These are phyloP conservation scores for Lypha dubia DNA, from an alignment of 2,888 invertebrate genomes.

Conservation along the genomic window DNA sequence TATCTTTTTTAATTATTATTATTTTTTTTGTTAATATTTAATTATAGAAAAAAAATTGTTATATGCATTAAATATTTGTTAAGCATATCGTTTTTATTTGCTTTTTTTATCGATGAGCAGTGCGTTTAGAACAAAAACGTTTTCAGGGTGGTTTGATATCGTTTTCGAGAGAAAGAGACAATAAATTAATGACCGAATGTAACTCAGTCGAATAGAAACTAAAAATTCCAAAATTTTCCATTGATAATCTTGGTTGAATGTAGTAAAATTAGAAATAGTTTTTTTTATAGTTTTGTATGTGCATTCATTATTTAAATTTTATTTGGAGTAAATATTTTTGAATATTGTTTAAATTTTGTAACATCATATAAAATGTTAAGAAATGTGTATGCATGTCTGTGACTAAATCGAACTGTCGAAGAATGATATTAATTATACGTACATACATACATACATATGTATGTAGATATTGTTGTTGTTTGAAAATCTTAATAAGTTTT, in stretches of 20 bases:
- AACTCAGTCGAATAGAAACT: not conserved
- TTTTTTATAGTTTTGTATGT: not conserved
- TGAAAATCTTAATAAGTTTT: too few relatives aligned
- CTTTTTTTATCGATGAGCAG: not conserved
- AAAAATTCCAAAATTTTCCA: slow-evolving; percentile 44
- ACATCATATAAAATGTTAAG: too few relatives aligned
- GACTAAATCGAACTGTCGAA: too few relatives aligned
- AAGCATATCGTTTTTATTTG: not conserved
- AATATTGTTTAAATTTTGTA: too few relatives aligned
- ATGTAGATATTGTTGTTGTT: too few relatives aligned
- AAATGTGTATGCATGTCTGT: too few relatives aligned
- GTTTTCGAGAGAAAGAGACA: slow-evolving; percentile 21
- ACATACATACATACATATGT: too few relatives aligned
- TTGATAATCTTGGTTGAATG: not conserved
- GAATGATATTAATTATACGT: too few relatives aligned
- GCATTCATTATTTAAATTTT: not conserved
- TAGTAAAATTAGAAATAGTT: not conserved
- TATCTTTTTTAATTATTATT: slow-evolving; percentile 9
- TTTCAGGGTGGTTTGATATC: slow-evolving; percentile 32
- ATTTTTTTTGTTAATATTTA: slow-evolving; percentile 24
- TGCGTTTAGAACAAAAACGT: not conserved
- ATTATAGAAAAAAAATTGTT: slow-evolving; percentile 1
- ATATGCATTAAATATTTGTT: not conserved
- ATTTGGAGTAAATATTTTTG: too few relatives aligned
- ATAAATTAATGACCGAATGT: too few relatives aligned